Evolutionary conservation across 2,797 vertebrate genomes (phyloP), one percentile per base, ranked within the genome.

Genomic region (Rhinatrema bivittatum): DNA sequence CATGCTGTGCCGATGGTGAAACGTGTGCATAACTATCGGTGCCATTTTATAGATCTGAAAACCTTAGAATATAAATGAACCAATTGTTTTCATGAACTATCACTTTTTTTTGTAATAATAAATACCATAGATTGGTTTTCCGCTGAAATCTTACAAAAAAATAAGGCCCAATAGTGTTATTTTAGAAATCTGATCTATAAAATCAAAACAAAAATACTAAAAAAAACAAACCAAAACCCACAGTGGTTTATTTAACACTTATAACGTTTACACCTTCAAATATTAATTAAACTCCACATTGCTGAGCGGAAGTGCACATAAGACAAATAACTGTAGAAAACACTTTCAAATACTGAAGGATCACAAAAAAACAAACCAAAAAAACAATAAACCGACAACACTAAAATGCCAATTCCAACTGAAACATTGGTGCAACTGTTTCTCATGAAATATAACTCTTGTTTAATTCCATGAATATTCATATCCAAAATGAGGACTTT

Each of bases 241-340:
- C 86, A 88, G 86, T 86, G 87, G 85, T 89, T 90, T 90, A 91
- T 90, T 88, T 82, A 87, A 86, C 88, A 88, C 84, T 89, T 88
- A 89, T 84, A 90, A 79, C 53, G 76, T 85, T 87, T 89, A 88
- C 87, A 90, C 81, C 82, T 86, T 78, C 84, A 83, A 50, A 85
- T 88, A 87, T 85, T 84, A 86, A 84, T 87, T 84, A 82, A 79
- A 76, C 79, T 82, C 71, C 82, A 85, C 73, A 53, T 62, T 58
- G 62, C 50, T 65, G 78, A 80, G 86, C 78, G 44, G 87, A 88
- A 88, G 87, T 88, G 86, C 86, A 88, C 81, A 81, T 72, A 83
- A 33, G n/a, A 79, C 79, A 70, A 69, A 62, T 73, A 82, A 73
- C 73, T 72, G 72, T 38, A 78, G 70, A 64, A 73, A 85, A 84